Conservation (phyloP, 1,140 invertebrate species). For the Neuroterus valhalla region DNA sequence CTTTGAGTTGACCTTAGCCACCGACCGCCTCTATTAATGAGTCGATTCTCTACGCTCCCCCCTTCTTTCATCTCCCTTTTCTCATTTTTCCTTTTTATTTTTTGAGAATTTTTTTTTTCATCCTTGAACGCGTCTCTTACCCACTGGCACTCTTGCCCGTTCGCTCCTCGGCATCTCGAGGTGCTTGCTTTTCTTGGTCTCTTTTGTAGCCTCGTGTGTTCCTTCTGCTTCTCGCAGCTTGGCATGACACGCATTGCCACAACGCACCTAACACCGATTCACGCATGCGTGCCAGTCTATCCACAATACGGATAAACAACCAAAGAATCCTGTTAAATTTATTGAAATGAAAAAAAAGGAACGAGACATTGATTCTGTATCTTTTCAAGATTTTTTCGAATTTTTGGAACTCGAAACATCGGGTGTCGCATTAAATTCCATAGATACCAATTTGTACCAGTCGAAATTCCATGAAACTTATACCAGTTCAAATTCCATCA, state of each 20-base stretch:
- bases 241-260: slow-evolving; percentile 38
- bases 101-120: slow-evolving; percentile 38
- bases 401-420: no score
- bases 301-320: slow-evolving; percentile 21
- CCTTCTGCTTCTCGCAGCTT: slow-evolving; percentile 43
- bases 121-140: slow-evolving; percentile 48
- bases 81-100: slow-evolving; percentile 18
- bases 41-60: slow-evolving; percentile 54
- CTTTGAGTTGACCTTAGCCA: slow-evolving; percentile 53
- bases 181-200: slow-evolving; percentile 43
- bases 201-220: slow-evolving; percentile 51
- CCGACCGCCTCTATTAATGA: slow-evolving; percentile 57
- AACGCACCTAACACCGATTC: slow-evolving; percentile 11
- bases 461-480: no score
- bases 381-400: no score
- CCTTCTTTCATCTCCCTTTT: slow-evolving; percentile 16
- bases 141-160: slow-evolving; percentile 50
- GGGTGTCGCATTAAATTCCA: no score
- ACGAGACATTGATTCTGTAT: no score
- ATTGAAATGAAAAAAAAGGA: no score
- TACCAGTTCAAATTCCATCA: no score
- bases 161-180: slow-evolving; percentile 42
- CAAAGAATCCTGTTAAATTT: slow-evolving; percentile 25
- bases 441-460: no score
- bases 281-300: slow-evolving; percentile 17